Base-by-base conservation (phyloP, 2,888 invertebrate genomes). In the Rhopalosiphum nymphaeae region DNA sequence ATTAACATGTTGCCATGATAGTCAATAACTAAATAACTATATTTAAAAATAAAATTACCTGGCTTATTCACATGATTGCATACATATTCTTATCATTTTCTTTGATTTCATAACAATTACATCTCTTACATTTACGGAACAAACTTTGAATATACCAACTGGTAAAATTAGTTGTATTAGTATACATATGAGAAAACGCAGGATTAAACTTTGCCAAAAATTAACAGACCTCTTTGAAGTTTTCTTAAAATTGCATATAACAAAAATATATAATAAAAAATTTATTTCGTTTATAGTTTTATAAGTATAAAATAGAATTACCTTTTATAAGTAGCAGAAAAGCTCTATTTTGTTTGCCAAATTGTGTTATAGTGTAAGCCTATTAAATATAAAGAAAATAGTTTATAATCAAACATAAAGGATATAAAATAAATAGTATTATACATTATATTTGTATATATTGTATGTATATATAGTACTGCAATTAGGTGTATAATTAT, bases 281-380 rank as follows among this genome's bases (percentile, higher is more conserved):
- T 56, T 56, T 21, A 25, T 56, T 56, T 56, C 21, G n/a, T n/a
- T n/a, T n/a, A n/a, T n/a, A n/a, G n/a, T n/a, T n/a, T n/a, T n/a
- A n/a, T n/a, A n/a, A n/a, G n/a, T n/a, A 85, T 67, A 85, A 44
- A 85, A 42, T 36, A 85, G 29, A 36, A 21, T 85, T 85, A 85
- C 84, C 42, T 85, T 85, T 85, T 85, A 49, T n/a, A 88, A 88
- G 46, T 88, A 49, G 53, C 46, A 88, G 88, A 88, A 46, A 88
- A 88, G 88, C 46, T 49, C 88, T 44, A 49, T 88, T 88, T 88
- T 88, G 88, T 88, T 88, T 88, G 46, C 88, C 49, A 88, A 49
- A 49, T 88, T n/a, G 26, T 88, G 88, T 88, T 88, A 49, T n/a
- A 49, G 16, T 13, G 16, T 56, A 56, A 56, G 53, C 53, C 53